Base-by-base conservation (phyloP, 2,113 vertebrate genomes). In the Uria aalge region DNA sequence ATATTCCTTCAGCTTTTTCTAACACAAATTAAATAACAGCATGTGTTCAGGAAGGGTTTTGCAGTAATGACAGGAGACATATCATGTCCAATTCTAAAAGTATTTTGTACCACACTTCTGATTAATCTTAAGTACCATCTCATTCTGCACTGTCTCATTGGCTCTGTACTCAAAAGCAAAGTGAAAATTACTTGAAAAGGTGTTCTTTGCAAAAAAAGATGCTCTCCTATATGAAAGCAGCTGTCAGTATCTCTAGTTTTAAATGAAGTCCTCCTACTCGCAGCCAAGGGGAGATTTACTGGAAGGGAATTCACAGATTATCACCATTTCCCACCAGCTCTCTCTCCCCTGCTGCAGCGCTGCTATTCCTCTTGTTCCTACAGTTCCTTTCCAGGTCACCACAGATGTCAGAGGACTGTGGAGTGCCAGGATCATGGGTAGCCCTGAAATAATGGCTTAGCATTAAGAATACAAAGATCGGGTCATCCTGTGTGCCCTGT, bases 101-200 rank as follows among this genome's bases (percentile, higher is more conserved):
- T 73, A 73, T 73, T 90, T 72, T 55, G 21, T 76, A 72, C 63
- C 27, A 22, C 23, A 43, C 18, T 89, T 79, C 66, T 67, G 13
- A 72, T 47, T 67, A 67, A n/a, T 63, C 21, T 40, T 43, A 80
- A 92, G 40, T 63, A 84, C 29, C n/a, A 62, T 12, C 50, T 77
- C 26, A 52, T 69, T 88, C 79, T 90, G 30, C 23, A 34, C 63
- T 30, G 43, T 45, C 63, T 45, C 30, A 32, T 94, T 71, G n/a
- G 57, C 38, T 95, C 80, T 91, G 20, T 43, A 91, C 24, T 91
- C 32, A 84, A 86, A 86, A 80, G 55, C 1, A 2, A 79, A 91
- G 24, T 19, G 72, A 94, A 95, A 94, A 79, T 75, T 85, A 88
- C 63, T 85, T 94, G 63, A 62, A 92, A 95, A 83, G 50, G 47